These are phyloP conservation scores for Lepidurus apus DNA, from an alignment of 1,140 invertebrate genomes.

Conservation along the genomic window DNA sequence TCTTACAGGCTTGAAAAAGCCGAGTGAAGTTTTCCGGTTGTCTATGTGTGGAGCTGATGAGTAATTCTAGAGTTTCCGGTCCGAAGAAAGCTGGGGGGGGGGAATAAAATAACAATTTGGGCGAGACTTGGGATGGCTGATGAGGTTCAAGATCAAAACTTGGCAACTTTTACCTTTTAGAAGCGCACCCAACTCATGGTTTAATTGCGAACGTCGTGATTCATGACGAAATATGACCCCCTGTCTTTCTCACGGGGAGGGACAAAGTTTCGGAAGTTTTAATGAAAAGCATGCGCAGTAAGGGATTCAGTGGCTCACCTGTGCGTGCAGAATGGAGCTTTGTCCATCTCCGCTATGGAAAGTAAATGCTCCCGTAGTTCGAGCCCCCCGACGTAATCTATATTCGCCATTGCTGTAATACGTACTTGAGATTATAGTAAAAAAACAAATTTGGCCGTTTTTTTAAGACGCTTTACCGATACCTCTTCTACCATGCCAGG, in stretches of 20 bases:
- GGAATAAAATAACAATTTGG: neutral
- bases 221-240: neutral
- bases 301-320: neutral
- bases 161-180: neutral
- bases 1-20: too few relatives aligned
- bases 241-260: neutral
- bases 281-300: neutral
- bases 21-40: too few relatives aligned
- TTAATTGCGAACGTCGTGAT: neutral
- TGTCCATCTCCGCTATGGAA: neutral
- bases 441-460: neutral
- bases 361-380: neutral
- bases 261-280: constrained; percentile 10
- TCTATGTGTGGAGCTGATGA: too few relatives aligned
- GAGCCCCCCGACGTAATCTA: neutral
- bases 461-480: neutral
- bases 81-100: neutral
- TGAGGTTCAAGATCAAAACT: constrained; percentile 15
- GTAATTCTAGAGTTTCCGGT: neutral
- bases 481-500: neutral
- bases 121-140: neutral
- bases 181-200: neutral
- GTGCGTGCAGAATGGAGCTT: constrained; percentile 12
- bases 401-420: neutral
- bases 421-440: neutral